Conservation (phyloP, 2,797 vertebrate genomes). For the Myotis vivesi region DNA sequence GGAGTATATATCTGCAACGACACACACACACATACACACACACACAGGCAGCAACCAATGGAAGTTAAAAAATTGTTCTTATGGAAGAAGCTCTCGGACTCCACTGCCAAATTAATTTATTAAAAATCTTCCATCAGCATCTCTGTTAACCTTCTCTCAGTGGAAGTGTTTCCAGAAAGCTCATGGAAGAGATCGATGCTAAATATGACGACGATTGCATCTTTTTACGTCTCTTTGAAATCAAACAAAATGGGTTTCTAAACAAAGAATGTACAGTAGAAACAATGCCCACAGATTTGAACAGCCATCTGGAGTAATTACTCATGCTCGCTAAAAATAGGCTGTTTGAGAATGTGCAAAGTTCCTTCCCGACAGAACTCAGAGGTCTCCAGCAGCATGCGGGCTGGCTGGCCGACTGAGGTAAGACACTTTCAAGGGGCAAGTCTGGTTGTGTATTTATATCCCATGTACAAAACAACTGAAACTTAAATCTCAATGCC, state of each 20-base stretch:
- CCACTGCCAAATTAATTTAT: slow-evolving; percentile 47
- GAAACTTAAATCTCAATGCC: neutral
- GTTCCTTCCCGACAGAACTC: slow-evolving; percentile 78
- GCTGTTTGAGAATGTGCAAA: slow-evolving; percentile 77
- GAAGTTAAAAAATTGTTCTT: slow-evolving; percentile 67
- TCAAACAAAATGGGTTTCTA: slow-evolving; percentile 80
- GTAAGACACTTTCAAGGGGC: neutral
- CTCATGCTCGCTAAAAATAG: slow-evolving; percentile 85
- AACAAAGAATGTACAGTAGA: slow-evolving; percentile 83
- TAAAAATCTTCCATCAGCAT: slow-evolving; percentile 71
- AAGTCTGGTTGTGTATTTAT: neutral
- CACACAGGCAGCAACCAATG: slow-evolving; percentile 50
- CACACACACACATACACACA: slow-evolving; percentile 69
- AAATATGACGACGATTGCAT: slow-evolving; percentile 64
- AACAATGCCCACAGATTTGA: slow-evolving; percentile 84
- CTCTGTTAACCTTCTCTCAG: slow-evolving; percentile 63
- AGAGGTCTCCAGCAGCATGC: slow-evolving; percentile 27
- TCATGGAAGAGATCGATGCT: slow-evolving; percentile 68
- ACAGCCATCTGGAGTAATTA: slow-evolving; percentile 85
- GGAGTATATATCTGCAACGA: slow-evolving; percentile 11
- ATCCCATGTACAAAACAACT: neutral
- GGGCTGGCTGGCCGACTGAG: neutral
- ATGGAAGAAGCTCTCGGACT: slow-evolving; percentile 15
- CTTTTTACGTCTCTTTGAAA: slow-evolving; percentile 68
- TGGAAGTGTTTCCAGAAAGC: slow-evolving; percentile 66